phyloP scores from a whole-genome alignment of 2,888 invertebrate genomes.

The Leucophenga montana region DNA sequence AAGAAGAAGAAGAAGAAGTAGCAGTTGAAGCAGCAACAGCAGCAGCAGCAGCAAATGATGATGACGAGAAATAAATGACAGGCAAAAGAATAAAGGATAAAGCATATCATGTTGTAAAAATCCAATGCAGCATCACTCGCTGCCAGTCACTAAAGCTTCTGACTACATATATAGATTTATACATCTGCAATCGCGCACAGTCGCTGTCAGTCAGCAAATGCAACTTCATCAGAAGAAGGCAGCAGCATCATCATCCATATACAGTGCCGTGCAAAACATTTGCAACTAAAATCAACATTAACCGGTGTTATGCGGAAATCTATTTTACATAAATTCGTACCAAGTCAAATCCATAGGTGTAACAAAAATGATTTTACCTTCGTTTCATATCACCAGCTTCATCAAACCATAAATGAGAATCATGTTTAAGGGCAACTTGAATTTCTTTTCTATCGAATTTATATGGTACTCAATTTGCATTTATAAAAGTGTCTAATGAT shows the following conservation, averaged over 20 bases:
- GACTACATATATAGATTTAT: too few relatives aligned
- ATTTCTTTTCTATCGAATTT: too few relatives aligned
- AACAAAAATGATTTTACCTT: too few relatives aligned
- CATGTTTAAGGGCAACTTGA: too few relatives aligned
- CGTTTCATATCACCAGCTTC: too few relatives aligned
- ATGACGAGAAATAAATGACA: conserved; percentile 24
- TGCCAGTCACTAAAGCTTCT: background rate
- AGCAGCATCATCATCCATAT: background rate
- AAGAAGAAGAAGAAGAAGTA: background rate
- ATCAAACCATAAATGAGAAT: too few relatives aligned
- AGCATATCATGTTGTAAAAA: conserved; percentile 28
- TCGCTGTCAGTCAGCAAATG: background rate
- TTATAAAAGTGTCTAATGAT: too few relatives aligned
- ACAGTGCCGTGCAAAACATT: background rate
- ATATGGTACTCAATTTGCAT: too few relatives aligned
- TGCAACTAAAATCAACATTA: background rate
- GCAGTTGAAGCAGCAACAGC: background rate
- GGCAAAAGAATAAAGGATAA: conserved; percentile 25
- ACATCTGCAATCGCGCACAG: conserved; percentile 8
- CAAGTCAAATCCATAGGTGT: too few relatives aligned
- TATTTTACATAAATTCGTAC: background rate
- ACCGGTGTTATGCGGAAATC: too few relatives aligned
- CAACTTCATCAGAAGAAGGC: background rate
- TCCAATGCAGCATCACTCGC: conserved; percentile 18
- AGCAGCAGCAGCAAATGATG: background rate